Evolutionary conservation across 2,888 invertebrate species (phyloP).

Genomic region (Tipula confusa): DNA sequence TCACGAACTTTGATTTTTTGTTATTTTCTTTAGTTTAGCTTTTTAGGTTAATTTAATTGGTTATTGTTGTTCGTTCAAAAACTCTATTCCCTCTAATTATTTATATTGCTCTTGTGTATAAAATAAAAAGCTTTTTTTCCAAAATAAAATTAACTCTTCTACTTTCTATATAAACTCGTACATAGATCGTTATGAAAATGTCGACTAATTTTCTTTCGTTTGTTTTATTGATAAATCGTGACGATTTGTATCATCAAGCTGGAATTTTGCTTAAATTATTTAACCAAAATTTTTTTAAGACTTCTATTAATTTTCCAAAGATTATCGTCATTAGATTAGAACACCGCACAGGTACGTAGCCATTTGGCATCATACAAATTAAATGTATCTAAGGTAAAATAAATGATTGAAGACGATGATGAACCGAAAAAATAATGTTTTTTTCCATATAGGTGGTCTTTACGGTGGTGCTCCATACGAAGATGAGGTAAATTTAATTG

Average conservation of each 20-base stretch:
- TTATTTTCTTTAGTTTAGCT: neutral
- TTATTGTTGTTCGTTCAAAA: neutral
- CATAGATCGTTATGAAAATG: neutral
- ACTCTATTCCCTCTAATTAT: neutral
- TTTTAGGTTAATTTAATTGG: conserved; percentile 20
- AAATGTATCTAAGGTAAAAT: neutral
- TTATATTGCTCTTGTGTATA: neutral
- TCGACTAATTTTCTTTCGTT: neutral
- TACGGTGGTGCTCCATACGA: neutral
- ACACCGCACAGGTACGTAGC: too few relatives aligned
- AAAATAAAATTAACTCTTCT: neutral
- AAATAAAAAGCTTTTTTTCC: neutral
- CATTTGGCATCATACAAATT: neutral
- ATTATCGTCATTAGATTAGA: neutral
- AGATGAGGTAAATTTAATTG: neutral
- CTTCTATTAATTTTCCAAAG: neutral
- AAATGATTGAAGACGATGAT: neutral
- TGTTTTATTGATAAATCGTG: neutral
- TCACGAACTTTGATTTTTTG: conserved; percentile 14
- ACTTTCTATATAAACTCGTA: neutral
- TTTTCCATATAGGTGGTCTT: neutral
- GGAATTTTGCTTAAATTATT: neutral
- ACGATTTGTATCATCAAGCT: neutral
- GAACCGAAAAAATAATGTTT: neutral
- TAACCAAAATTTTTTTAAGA: neutral